Evolutionary conservation across 2,113 vertebrate species (phyloP).

Genomic region (Amphiprion percula): DNA sequence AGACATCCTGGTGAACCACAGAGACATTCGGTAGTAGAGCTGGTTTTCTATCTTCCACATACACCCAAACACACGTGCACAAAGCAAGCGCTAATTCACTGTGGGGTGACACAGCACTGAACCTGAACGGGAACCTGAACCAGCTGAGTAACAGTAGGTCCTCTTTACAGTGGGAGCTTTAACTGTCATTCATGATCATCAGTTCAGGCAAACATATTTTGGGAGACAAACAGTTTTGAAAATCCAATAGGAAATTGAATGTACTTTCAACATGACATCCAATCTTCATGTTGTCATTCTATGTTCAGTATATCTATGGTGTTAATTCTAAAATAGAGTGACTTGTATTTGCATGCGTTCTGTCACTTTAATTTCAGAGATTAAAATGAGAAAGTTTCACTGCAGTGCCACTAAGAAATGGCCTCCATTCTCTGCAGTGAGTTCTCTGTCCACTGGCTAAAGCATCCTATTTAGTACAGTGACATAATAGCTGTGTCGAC

Average conservation of each 20-base stretch:
- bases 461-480: too few relatives aligned
- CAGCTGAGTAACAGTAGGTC: constrained; percentile 58
- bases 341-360: too few relatives aligned
- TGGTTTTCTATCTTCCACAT: constrained; percentile 13
- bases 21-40: constrained; percentile 12
- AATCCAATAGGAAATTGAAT: background rate
- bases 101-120: constrained; percentile 45
- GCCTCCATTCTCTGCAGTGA: too few relatives aligned
- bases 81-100: constrained; percentile 27
- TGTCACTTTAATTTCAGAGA: too few relatives aligned
- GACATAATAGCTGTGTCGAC: too few relatives aligned
- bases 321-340: too few relatives aligned
- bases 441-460: too few relatives aligned
- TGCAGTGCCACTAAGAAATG: too few relatives aligned
- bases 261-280: background rate
- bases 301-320: too few relatives aligned
- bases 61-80: constrained; percentile 18
- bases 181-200: constrained; percentile 30
- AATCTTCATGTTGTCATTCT: too few relatives aligned
- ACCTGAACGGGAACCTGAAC: constrained; percentile 71
- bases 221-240: background rate
- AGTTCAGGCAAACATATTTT: background rate
- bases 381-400: too few relatives aligned
- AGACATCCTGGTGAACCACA: background rate
- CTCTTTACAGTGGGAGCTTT: constrained; percentile 44